phyloP scores from a whole-genome alignment of 2,888 invertebrate genomes.

The Polydrusus pterygomalis region DNA sequence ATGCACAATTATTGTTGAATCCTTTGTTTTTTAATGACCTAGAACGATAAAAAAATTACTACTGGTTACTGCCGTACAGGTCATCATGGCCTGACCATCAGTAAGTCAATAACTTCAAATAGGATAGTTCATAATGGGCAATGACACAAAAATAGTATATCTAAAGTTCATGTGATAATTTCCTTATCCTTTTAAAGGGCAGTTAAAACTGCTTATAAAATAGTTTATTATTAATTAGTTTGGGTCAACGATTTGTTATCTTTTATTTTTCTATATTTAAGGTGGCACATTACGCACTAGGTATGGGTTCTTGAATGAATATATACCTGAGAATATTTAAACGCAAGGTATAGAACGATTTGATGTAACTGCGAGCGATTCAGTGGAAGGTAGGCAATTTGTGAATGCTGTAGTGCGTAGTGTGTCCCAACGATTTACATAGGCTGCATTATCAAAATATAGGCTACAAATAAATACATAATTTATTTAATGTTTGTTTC shows the following conservation, averaged over 20 bases:
- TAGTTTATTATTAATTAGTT: constrained; percentile 1
- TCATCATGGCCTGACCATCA: too few species aligned
- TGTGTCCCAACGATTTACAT: constrained; percentile 68
- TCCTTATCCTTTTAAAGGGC: background rate
- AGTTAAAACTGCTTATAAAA: background rate
- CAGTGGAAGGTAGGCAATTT: constrained; percentile 53
- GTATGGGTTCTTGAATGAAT: constrained; percentile 60
- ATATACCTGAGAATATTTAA: constrained; percentile 58
- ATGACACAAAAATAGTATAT: too few species aligned
- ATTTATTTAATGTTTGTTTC: constrained; percentile 25
- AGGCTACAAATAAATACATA: constrained; percentile 3
- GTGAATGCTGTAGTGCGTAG: constrained; percentile 67
- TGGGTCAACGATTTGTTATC: constrained; percentile 45
- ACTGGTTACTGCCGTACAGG: too few species aligned
- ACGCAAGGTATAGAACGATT: constrained; percentile 58
- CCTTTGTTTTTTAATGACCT: background rate
- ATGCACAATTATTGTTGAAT: background rate
- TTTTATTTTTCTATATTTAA: constrained; percentile 42
- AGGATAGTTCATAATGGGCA: too few species aligned
- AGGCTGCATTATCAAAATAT: constrained; percentile 64
- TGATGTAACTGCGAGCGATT: constrained; percentile 57
- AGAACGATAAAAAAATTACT: background rate
- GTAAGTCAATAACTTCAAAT: too few species aligned
- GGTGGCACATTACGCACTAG: constrained; percentile 66
- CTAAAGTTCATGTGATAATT: background rate